phyloP scores from a whole-genome alignment of 2,888 invertebrate genomes.

The Yponomeuta cagnagella region DNA sequence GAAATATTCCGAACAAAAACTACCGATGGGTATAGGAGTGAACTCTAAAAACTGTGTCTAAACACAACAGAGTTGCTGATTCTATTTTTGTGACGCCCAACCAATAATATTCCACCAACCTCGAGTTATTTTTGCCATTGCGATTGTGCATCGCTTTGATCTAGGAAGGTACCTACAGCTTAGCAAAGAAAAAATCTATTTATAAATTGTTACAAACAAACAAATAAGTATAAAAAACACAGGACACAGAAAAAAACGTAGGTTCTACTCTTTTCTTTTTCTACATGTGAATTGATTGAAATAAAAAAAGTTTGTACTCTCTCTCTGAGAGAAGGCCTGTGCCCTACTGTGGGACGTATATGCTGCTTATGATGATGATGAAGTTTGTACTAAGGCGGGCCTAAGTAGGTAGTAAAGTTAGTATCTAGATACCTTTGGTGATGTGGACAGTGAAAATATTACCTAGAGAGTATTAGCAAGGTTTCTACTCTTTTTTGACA shows the following conservation, averaged over 20 bases:
- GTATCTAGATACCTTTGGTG: too few relatives aligned
- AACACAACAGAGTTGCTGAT: constrained; percentile 27
- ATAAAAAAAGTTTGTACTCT: too few relatives aligned
- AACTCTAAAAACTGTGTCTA: constrained; percentile 14
- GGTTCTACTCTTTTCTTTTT: neutral
- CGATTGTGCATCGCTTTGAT: constrained; percentile 33
- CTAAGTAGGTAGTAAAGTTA: too few relatives aligned
- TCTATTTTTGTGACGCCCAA: constrained; percentile 52
- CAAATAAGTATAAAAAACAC: neutral
- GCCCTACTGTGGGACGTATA: too few relatives aligned
- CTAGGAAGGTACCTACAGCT: neutral
- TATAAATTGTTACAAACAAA: neutral
- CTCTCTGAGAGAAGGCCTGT: too few relatives aligned
- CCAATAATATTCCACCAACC: constrained; percentile 46
- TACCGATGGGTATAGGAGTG: neutral
- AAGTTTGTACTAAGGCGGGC: too few relatives aligned
- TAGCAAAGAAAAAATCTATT: neutral
- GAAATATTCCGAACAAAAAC: neutral
- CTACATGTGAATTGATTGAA: too few relatives aligned
- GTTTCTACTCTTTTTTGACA: too few relatives aligned
- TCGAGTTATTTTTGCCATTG: constrained; percentile 48
- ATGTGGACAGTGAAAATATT: neutral
- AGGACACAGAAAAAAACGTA: neutral
- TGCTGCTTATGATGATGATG: too few relatives aligned
- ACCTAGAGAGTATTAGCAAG: too few relatives aligned